Base-by-base conservation (phyloP, 2,888 invertebrate genomes). In the Scaptomyza tumidula region DNA sequence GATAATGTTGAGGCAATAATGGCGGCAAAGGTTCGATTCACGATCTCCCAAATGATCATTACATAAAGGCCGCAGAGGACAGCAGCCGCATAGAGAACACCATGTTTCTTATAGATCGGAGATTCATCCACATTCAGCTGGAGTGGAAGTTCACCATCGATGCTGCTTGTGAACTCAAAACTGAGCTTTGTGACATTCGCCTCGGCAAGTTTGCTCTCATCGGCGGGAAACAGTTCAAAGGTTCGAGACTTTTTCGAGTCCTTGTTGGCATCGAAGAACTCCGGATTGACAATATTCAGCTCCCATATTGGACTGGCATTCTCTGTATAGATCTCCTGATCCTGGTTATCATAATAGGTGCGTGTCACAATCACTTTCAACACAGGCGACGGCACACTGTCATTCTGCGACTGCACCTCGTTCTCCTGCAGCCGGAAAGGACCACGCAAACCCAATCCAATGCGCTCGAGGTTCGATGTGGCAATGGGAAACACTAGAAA, bases 1-100 rank as follows among this genome's bases (percentile, higher is more conserved):
- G 96, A 94, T 80, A 95, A 93, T 0, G 95, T 94, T 0, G 96
- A 95, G 0, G 95, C 96, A 63, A 96, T 90, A 90, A 96, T 95
- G 0, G 96, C 96, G 0, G 96, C 96, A 72, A 96, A 91, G 0
- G 96, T 95, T 75, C 96, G 92, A 88, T 96, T 95, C 0, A 96
- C 93, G 27, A 96, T 90, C 94, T 96, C 91, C 91, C 91, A 97
- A 75, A 97, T 95, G 57, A 98, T 97, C 57, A 98, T 93, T 19
- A 96, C 86, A 78, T 98, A 98, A 16, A 98, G 93, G 0, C 94
- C 94, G 1, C 95, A 77, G 1, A 98, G 93, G 1, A 97, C 93
- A 0, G 95, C 81, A 0, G 95, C 94, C 0, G 96, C 96, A 82
- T 95, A 97, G 29, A 95, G 92, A n/a, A 96, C 94, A 0, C 97